Evolutionary conservation across 2,888 invertebrate species (phyloP).

Genomic region (Malthinus flaveolus): DNA sequence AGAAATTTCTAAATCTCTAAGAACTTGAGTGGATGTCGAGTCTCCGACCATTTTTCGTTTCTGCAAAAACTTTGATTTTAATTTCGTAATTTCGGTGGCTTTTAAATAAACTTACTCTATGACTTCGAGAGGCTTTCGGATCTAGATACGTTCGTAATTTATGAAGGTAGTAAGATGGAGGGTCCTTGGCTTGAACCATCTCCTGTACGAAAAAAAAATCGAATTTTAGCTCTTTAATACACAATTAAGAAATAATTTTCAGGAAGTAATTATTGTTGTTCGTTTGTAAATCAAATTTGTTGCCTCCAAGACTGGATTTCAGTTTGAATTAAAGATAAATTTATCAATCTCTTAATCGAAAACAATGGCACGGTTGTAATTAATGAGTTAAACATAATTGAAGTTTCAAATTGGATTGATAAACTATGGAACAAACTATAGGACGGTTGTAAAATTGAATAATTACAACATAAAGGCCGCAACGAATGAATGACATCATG

Average conservation of each 20-base stretch:
- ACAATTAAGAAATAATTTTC: no score
- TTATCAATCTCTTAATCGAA: no score
- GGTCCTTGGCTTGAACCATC: constrained; percentile 97
- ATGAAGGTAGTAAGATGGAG: constrained; percentile 94
- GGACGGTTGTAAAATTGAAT: no score
- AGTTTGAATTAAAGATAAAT: no score
- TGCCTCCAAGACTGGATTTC: no score
- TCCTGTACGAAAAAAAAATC: constrained; percentile 66
- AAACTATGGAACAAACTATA: no score
- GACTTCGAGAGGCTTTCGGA: constrained; percentile 93
- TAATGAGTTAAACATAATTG: no score
- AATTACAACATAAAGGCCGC: no score
- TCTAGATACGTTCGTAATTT: constrained; percentile 95
- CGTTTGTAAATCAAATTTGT: not conserved
- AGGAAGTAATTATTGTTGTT: not conserved
- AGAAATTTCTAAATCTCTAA: constrained; percentile 97
- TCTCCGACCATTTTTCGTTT: constrained; percentile 97
- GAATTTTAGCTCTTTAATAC: not conserved
- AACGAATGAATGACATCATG: no score
- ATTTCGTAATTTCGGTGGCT: no score
- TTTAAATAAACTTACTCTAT: constrained; percentile 71
- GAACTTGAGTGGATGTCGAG: constrained; percentile 96
- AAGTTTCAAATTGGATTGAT: no score
- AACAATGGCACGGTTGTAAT: no score
- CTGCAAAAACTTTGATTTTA: constrained; percentile 59